Evolutionary conservation across 2,113 vertebrate species (phyloP), one percentile per base, ranked within the genome.

Genomic region (zebrafish (Danio rerio)): DNA sequence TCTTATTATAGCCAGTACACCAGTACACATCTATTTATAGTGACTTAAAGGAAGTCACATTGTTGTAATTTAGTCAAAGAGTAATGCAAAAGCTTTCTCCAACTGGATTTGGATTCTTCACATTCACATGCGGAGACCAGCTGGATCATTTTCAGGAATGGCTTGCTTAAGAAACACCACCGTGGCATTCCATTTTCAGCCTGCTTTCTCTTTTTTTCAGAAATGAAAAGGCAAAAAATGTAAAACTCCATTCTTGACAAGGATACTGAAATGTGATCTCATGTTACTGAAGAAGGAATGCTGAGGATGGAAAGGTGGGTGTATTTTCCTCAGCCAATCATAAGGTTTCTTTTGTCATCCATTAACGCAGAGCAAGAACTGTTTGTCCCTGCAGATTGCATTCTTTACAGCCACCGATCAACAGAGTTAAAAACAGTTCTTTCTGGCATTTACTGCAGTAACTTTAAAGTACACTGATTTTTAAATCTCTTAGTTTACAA

Each of bases 291-390:
- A 16, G 45, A 0, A 69, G 66, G 66, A 69, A 69, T 69, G 16
- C 65, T 10, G 16, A 2, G 42, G 16, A 68, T n/a, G 45, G 10
- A 68, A 47, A 49, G 66, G 43, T 49, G 89, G 90, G 89, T 13
- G 90, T 89, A 89, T 81, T 71, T 80, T 78, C 73, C 58, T 89
- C 88, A 88, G 87, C 90, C 73, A 91, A 93, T 90, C 92, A 88
- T 62, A 87, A 6, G 43, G 49, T 43, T 45, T 66, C 15, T 65
- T 18, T 72, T 82, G 68, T 68, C 43, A 63, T 80, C 81, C 69
- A 81, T 84, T 84, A 58, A n/a, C 63, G 12, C 77, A 71, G 78
- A 63, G 74, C 21, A 56, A 45, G 70, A 43, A 40, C 85, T 83
- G 70, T 86, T 84, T 88, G 87, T 88, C 89, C 88, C 79, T 74